phyloP scores from a whole-genome alignment of 2,113 vertebrate species.

The Nesogale talazaci region DNA sequence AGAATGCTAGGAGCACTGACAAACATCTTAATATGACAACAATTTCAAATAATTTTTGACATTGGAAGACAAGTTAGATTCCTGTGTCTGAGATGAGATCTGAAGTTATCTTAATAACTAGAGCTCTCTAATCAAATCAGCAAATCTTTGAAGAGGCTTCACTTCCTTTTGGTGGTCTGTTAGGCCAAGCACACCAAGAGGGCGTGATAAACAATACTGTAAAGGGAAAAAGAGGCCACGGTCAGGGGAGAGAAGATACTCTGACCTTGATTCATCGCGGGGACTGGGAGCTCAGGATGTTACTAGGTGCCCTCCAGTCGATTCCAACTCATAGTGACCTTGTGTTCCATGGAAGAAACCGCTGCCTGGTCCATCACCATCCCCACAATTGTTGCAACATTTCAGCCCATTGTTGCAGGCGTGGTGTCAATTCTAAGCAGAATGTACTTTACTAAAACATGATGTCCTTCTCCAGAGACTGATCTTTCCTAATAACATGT shows the following conservation, averaged over 20 bases:
- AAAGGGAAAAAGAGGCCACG: background rate
- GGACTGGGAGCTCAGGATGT: no score
- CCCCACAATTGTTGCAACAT: no score
- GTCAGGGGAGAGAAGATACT: background rate
- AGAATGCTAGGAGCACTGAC: background rate
- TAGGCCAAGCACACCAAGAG: background rate
- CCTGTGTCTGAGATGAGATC: constrained; percentile 64
- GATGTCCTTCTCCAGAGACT: no score
- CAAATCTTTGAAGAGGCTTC: constrained; percentile 38
- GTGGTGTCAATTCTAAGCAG: no score
- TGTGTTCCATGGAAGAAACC: no score
- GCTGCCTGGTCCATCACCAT: no score
- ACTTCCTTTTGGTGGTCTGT: constrained; percentile 22
- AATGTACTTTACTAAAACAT: no score
- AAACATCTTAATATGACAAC: constrained; percentile 54
- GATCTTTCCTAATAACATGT: no score
- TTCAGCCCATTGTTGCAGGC: no score
- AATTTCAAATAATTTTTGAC: constrained; percentile 64
- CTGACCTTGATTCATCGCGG: constrained; percentile 55
- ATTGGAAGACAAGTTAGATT: constrained; percentile 59
- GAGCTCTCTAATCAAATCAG: constrained; percentile 29
- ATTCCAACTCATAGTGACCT: no score
- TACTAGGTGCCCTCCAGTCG: no score
- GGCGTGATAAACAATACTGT: background rate
- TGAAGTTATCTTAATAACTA: constrained; percentile 59